Evolutionary conservation across 2,888 invertebrate species (phyloP).

Genomic region (Diabrotica balteata): DNA sequence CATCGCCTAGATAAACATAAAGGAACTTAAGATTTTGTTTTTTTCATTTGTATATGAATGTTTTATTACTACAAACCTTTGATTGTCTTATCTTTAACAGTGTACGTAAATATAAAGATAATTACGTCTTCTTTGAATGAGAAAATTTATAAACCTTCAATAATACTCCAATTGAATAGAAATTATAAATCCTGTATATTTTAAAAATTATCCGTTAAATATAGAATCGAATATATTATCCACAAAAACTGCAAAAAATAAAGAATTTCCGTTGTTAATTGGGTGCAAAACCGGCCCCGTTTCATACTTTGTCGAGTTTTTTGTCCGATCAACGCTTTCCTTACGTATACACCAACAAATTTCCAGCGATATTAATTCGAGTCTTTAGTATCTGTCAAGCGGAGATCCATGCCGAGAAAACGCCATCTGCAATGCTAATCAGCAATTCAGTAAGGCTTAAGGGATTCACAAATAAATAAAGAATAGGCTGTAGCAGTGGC

Average conservation of each 20-base stretch:
- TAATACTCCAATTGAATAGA: too few species aligned
- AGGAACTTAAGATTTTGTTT: too few species aligned
- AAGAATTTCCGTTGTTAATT: constrained; percentile 2
- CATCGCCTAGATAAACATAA: too few species aligned
- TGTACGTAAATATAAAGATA: too few species aligned
- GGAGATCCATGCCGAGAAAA: constrained; percentile 48
- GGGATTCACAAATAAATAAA: constrained; percentile 52
- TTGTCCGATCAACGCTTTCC: constrained; percentile 30
- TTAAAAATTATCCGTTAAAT: background rate
- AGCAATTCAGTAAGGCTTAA: constrained; percentile 54
- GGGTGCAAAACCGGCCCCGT: constrained; percentile 8
- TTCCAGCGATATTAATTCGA: constrained; percentile 51
- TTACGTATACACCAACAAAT: constrained; percentile 38
- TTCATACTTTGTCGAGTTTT: constrained; percentile 10
- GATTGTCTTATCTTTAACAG: too few species aligned
- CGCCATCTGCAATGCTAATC: constrained; percentile 57
- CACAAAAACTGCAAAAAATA: background rate
- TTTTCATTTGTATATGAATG: too few species aligned
- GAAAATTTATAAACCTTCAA: too few species aligned
- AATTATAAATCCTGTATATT: too few species aligned
- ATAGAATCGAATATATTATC: background rate
- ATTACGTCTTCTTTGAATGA: too few species aligned
- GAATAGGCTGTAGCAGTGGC: constrained; percentile 40
- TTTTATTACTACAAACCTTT: too few species aligned
- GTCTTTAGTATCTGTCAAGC: constrained; percentile 55